Base-by-base conservation (phyloP, 2,888 invertebrate species). In the Sarcophaga variegata region DNA sequence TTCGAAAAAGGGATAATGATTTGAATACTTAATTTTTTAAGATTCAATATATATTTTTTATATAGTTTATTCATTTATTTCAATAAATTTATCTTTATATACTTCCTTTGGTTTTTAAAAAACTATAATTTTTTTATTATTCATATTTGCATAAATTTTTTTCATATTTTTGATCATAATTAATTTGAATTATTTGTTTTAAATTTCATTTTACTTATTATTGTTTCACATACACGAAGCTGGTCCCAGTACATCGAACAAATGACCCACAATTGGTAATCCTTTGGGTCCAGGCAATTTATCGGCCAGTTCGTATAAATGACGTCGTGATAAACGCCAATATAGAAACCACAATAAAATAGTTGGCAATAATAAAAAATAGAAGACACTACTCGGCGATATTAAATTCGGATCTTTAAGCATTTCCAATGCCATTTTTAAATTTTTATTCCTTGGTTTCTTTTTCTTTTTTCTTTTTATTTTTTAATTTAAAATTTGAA, bases 201-300 rank as follows among this genome's bases (percentile, higher is more conserved):
- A 49, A 14, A 64, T 54, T 27, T 63, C 4, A 20, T 49, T 79
- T 70, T 47, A 63, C n/a, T 63, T 64, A 76, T 75, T 59, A 12
- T 67, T 78, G 74, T 25, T 64, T 45, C 81, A 92, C 91, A 88
- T 94, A 97, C 97, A 95, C 91, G 95, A 95, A 72, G 97, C 95
- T 74, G 95, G 95, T 90, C 97, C 97, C 4, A 96, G 93, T 82
- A 97, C 95, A 88, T 97, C 96, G 62, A 96, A 93, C 2, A 96
- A 96, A 90, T 96, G 97, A 89, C 97, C 97, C 66, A 97, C 90
- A 0, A 97, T 85, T 0, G 97, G 97, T 54, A 95, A 93, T 60
- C 97, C 97, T 3, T 94, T 90, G 0, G 97, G 97, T 89, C 97
- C 97, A 0, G 96, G 95, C 66, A 97, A 91, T 90, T 96, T 96